Percentiles rank a stretch among this genome's conserved stretches.
Conservation (phyloP, 2,888 invertebrate species). For the Agonum fuliginosum region DNA sequence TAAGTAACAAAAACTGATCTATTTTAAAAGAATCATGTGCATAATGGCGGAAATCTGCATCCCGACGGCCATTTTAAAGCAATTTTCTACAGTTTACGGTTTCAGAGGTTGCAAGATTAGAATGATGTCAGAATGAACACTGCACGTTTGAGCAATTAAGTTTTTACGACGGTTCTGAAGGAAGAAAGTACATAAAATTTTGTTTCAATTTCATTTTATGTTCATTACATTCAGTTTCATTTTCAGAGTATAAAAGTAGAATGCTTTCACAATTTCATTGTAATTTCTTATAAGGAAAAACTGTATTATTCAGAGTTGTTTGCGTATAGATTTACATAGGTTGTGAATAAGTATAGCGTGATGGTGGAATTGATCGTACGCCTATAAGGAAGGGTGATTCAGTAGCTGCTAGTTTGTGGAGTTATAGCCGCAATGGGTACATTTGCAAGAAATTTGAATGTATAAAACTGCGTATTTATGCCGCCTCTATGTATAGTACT, state of each 20-base stretch:
- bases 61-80: conserved; percentile 9
- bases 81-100: conserved; percentile 20
- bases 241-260: conserved; percentile 7
- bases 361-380: conserved; percentile 17
- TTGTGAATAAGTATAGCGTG: conserved; percentile 10
- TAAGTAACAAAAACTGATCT: too few species aligned
- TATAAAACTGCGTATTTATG: conserved; percentile 21
- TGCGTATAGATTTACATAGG: conserved; percentile 2
- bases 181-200: conserved; percentile 36
- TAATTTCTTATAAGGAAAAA: not conserved
- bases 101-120: conserved; percentile 15
- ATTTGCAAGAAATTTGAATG: conserved; percentile 36
- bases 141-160: conserved; percentile 33
- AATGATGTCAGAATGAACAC: conserved; percentile 29
- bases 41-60: not conserved
- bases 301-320: not conserved
- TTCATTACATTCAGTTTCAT: conserved; percentile 27
- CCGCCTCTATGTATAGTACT: conserved; percentile 25
- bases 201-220: conserved; percentile 22
- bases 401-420: conserved; percentile 7
- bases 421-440: conserved; percentile 22
- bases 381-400: not conserved
- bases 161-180: conserved; percentile 17
- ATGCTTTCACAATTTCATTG: conserved; percentile 4
- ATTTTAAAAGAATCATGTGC: too few species aligned